These are phyloP conservation scores for Whitmania pigra DNA, from an alignment of 1,140 invertebrate species.

Conservation along the genomic window DNA sequence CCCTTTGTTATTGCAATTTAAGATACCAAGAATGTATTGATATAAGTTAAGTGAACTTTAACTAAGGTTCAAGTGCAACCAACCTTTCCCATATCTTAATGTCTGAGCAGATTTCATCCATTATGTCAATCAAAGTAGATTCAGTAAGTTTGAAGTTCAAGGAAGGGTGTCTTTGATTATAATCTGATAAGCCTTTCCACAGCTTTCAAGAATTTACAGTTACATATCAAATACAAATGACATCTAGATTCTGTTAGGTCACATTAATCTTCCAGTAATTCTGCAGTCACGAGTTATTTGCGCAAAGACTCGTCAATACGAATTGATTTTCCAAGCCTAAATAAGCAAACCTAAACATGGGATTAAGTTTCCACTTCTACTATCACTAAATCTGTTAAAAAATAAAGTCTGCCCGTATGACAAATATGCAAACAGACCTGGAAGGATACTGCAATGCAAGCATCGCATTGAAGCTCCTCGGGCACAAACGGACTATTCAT, in stretches of 20 bases:
- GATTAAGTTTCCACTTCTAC: too few species aligned
- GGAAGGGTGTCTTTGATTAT: slow-evolving; percentile 11
- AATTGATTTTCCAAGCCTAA: too few species aligned
- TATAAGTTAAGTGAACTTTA: too few species aligned
- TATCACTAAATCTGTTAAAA: background rate
- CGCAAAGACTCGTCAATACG: too few species aligned
- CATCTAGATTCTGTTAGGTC: background rate
- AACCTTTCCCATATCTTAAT: slow-evolving; percentile 14
- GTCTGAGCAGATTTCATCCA: slow-evolving; percentile 30
- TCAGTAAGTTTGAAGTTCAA: slow-evolving; percentile 27
- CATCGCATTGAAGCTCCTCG: slow-evolving; percentile 37
- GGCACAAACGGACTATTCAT: slow-evolving; percentile 34
- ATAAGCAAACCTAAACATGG: too few species aligned
- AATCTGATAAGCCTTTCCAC: background rate
- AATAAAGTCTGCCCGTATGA: background rate
- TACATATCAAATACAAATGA: background rate
- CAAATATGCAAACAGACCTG: slow-evolving; percentile 28
- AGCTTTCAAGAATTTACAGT: slow-evolving; percentile 3
- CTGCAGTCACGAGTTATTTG: too few species aligned
- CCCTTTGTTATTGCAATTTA: too few species aligned
- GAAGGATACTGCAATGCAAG: slow-evolving; percentile 33
- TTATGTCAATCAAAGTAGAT: slow-evolving; percentile 29
- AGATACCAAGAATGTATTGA: too few species aligned
- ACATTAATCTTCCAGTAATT: too few species aligned
- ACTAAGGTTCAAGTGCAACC: background rate